phyloP scores from a whole-genome alignment of 1,140 invertebrate species.

The Drosophila sproati region DNA sequence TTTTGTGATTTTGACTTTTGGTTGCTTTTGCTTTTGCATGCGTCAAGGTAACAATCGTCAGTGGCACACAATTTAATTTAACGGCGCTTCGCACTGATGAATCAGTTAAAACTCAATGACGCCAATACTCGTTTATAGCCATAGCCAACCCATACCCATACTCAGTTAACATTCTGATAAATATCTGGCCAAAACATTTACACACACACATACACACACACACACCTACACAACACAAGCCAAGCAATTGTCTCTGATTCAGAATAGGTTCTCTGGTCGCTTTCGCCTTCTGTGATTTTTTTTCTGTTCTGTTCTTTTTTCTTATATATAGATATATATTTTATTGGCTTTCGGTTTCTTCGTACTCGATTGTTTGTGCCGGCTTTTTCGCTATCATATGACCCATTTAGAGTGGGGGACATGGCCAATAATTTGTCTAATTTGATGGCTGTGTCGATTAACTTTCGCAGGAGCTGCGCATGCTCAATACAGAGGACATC shows the following conservation, averaged over 20 bases:
- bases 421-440: conserved; percentile 1
- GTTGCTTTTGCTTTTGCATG: conserved; percentile 30
- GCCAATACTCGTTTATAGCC: conserved; percentile 25
- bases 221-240: background rate
- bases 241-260: conserved; percentile 11
- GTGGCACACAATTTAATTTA: conserved; percentile 58
- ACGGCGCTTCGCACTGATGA: conserved; percentile 50
- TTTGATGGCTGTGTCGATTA: background rate
- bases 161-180: conserved; percentile 32
- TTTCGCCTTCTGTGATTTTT: background rate
- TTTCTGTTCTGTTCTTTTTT: background rate
- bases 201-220: background rate
- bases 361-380: background rate
- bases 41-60: conserved; percentile 49
- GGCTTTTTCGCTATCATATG: conserved; percentile 7
- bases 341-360: background rate
- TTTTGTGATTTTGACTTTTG: conserved; percentile 12
- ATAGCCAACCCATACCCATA: background rate
- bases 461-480: background rate
- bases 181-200: conserved; percentile 2
- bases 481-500: too few species aligned
- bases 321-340: too few species aligned
- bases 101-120: conserved; percentile 48
- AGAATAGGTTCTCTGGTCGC: background rate
- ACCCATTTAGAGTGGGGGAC: background rate